phyloP scores from a whole-genome alignment of 2,113 vertebrate genomes.

The Percina caprodes region DNA sequence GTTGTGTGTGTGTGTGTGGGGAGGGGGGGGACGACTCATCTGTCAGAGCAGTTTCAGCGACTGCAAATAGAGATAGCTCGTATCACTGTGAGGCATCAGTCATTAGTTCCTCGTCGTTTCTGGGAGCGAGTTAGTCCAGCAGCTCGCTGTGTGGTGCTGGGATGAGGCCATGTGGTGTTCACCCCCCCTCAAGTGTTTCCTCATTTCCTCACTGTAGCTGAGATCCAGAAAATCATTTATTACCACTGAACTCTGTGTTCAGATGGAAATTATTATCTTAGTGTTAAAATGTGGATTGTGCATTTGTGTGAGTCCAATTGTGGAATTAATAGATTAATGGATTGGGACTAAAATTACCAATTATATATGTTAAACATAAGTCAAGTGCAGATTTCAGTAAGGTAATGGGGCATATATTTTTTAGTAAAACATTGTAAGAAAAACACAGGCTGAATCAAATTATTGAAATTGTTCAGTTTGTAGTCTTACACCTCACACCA shows the following conservation, averaged over 20 bases:
- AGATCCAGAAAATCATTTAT: background rate
- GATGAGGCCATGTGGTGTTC: slow-evolving; percentile 49
- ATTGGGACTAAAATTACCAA: background rate
- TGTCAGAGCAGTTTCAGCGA: slow-evolving; percentile 7
- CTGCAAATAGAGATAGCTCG: background rate
- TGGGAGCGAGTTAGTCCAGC: slow-evolving; percentile 4
- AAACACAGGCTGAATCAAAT: background rate
- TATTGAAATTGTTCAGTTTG: background rate
- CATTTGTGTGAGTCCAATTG: background rate
- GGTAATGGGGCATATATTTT: background rate
- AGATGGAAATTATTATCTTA: background rate
- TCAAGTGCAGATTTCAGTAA: background rate
- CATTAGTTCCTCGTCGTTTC: slow-evolving; percentile 17
- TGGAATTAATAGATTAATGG: background rate
- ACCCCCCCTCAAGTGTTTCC: slow-evolving; percentile 30
- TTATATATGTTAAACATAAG: background rate
- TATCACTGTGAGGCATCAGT: slow-evolving; percentile 4
- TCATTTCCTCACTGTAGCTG: background rate
- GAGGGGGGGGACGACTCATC: slow-evolving; percentile 10
- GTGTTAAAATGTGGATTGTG: background rate
- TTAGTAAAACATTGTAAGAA: background rate
- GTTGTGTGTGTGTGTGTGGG: slow-evolving; percentile 1
- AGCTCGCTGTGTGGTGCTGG: slow-evolving; percentile 31
- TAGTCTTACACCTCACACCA: background rate
- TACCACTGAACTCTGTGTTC: slow-evolving; percentile 6